Conservation (phyloP, 2,113 vertebrate species). For the Thamnophis sirtalis region DNA sequence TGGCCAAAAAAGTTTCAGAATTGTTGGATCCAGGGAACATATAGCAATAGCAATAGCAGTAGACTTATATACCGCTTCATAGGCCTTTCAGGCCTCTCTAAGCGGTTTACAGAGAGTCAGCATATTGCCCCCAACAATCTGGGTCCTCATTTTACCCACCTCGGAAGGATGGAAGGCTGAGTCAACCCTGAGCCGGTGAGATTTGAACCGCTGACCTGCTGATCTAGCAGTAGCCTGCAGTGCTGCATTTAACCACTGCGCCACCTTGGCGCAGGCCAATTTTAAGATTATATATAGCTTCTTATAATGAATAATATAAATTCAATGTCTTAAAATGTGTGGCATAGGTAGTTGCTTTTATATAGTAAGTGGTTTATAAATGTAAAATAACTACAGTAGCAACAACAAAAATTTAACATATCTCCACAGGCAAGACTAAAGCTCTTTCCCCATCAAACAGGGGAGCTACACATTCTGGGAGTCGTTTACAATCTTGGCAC, state of each 20-base stretch:
- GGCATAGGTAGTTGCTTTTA: not conserved
- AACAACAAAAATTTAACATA: conserved; percentile 71
- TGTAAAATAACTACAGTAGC: conserved; percentile 62
- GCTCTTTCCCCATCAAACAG: conserved; percentile 91
- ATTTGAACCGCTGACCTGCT: too few relatives aligned
- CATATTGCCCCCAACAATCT: too few relatives aligned
- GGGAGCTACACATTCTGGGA: conserved; percentile 90
- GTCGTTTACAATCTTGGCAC: conserved; percentile 90
- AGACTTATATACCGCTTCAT: too few relatives aligned
- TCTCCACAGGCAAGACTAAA: conserved; percentile 89
- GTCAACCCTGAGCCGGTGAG: too few relatives aligned
- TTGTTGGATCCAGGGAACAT: not conserved
- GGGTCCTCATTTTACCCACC: too few relatives aligned
- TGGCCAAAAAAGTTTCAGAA: not conserved
- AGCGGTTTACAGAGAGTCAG: too few relatives aligned
- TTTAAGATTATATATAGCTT: not conserved
- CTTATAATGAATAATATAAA: not conserved
- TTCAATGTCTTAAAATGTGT: not conserved
- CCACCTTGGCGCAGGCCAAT: too few relatives aligned
- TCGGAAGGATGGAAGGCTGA: too few relatives aligned
- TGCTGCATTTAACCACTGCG: too few relatives aligned
- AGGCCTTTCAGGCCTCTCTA: too few relatives aligned
- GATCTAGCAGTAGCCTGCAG: too few relatives aligned
- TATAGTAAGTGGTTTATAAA: conserved; percentile 35
- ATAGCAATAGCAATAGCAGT: too few relatives aligned